Evolutionary conservation across 2,797 vertebrate genomes (phyloP), one percentile per base, ranked within the genome.

Genomic region (Aselliscus stoliczkanus): DNA sequence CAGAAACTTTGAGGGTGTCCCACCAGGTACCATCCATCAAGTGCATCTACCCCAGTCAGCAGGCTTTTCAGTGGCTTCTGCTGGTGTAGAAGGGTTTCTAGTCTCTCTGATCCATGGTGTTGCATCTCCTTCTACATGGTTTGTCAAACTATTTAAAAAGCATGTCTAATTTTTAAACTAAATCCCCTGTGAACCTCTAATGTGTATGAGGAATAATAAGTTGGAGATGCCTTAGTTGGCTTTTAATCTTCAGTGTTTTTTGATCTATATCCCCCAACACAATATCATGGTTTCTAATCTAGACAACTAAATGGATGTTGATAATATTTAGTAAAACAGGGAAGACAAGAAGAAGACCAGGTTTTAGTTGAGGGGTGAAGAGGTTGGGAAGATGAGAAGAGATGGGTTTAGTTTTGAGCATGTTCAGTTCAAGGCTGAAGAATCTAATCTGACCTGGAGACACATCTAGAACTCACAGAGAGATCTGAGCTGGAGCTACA

Each of bases 1-100:
- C 42, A 52, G 60, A 27, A 54, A 15, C 2, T 23, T 47, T 37
- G 52, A 69, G 34, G n/a, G 44, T 42, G n/a, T 89, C 42, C 13
- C 23, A 25, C 27, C 34, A 4, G 3, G 11, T 9, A 21, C 65
- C 54, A 15, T 1, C 11, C 0, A 5, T 5, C 37, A 80, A 39
- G 8, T 3, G 1, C 4, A 34, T 29, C 39, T 7, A 12, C 1
- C 44, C 72, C 7, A 7, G 34, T 0, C 52, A 13, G 47, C 29
- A 67, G 70, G 20, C 14, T 72, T 77, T 42, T 62, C n/a, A 25
- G 37, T 1, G 29, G 47, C 52, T 39, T 73, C 67, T 37, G 7
- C 34, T 47, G 70, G 1, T 62, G 34, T 12, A 11, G 23, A 44
- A 75, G 34, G 25, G 21, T 20, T 50, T 56, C 67, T 11, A 21